Conservation (phyloP, 37 sponge, comb jelly and placozoan species). For the Agelas oroides region DNA sequence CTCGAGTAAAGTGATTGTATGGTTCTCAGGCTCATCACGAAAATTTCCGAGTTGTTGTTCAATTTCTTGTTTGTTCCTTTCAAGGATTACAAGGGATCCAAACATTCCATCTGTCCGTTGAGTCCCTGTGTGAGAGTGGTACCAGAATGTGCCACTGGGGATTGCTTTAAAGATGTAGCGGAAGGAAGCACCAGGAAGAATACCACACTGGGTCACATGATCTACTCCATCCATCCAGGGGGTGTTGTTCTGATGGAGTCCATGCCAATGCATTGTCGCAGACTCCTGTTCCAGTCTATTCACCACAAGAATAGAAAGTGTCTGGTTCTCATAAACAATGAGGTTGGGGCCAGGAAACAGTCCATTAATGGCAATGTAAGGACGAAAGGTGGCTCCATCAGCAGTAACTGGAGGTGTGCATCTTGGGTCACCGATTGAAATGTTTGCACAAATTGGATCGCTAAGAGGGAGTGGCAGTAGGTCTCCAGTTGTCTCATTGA, state of each 20-base stretch:
- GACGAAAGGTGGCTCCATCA: slow-evolving; percentile 60
- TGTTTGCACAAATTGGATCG: too few species aligned
- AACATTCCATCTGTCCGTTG: slow-evolving; percentile 82
- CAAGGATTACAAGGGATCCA: slow-evolving; percentile 77
- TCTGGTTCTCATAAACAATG: slow-evolving; percentile 55
- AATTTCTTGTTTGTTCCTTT: slow-evolving; percentile 39
- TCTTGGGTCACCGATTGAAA: too few species aligned
- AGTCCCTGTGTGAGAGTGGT: slow-evolving; percentile 81
- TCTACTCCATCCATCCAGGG: slow-evolving; percentile 86
- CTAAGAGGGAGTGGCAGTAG: too few species aligned
- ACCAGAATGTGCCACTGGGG: slow-evolving; percentile 85
- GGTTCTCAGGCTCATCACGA: too few species aligned
- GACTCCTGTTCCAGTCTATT: too few species aligned
- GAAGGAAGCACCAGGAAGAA: too few species aligned
- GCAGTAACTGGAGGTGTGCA: slow-evolving; percentile 56
- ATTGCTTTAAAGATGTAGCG: slow-evolving; percentile 72
- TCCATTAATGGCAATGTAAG: slow-evolving; percentile 57
- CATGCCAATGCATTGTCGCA: too few species aligned
- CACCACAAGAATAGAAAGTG: too few species aligned
- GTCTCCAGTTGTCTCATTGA: too few species aligned
- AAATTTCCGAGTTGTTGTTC: too few species aligned
- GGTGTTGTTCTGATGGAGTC: too few species aligned
- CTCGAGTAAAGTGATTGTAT: too few species aligned
- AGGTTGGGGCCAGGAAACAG: slow-evolving; percentile 69
- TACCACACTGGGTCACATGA: slow-evolving; percentile 72